Base-by-base conservation (phyloP, 1,140 invertebrate genomes). In the Eueides isabella region DNA sequence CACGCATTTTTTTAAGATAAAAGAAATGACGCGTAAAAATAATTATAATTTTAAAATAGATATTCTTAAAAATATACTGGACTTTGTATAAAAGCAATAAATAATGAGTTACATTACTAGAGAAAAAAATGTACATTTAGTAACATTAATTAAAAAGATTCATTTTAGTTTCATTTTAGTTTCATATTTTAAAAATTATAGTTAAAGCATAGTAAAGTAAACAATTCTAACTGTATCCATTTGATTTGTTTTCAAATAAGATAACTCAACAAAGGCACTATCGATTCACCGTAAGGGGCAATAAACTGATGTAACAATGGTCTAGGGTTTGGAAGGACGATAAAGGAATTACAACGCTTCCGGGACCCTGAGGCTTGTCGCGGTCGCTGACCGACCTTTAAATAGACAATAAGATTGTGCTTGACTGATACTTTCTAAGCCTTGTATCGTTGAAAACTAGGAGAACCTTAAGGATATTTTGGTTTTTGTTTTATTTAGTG, bases 261-360 rank as follows among this genome's bases (percentile, higher is more conserved):
- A 63, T 31, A 62, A 62, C 33, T 28, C 55, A 31, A 61, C 31
- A 69, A 73, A 62, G 55, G 55, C 33, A 16, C 23, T 23, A 41
- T 61, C 64, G 28, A 1, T 67, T 23, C n/a, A 64, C 71, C 48
- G 61, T 67, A 73, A 67, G 71, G 71, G 65, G 71, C 64, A 73
- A 67, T 73, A 73, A 67, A 73, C 61, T 66, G 67, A 48, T 29
- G 55, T 61, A 74, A 74, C 67, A 74, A 74, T 74, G 61, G 72
- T 62, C 19, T 31, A 35, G 41, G 41, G 65, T 70, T 68, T 61
- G 41, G 73, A 75, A 77, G 80, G 75, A 77, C 78, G 81, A 86
- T 86, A 80, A 82, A 85, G 76, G 74, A 85, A 84, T 87, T 83
- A 85, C 84, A 82, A 84, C 77, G 76, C 78, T 85, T 85, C 83